Base-by-base conservation (phyloP, 2,797 vertebrate genomes). In the Corythornis leucogaster region DNA sequence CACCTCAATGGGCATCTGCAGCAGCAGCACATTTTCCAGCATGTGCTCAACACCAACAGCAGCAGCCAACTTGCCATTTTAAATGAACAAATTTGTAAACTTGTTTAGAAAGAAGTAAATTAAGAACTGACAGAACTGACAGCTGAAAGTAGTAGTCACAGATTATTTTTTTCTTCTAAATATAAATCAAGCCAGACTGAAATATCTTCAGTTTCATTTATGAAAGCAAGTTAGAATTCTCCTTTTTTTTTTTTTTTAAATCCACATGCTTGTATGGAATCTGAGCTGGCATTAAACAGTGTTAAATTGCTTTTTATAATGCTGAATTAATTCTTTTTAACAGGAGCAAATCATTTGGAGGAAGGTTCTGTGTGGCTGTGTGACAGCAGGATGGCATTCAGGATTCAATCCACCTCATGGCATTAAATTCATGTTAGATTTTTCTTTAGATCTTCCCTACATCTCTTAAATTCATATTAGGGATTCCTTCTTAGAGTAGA, bases 111-210 rank as follows among this genome's bases (percentile, higher is more conserved):
- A 87, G 92, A 89, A 93, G 86, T 82, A 95, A 95, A 95, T 95
- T 96, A 95, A 89, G 92, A 95, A 68, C 84, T 95, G 93, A 90
- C 95, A 95, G 77, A 96, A 95, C 79, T 45, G 84, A 94, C 93
- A 95, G 90, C 89, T 95, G 89, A 95, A 94, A 93, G 81, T 89
- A 46, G 91, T 19, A 95, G 70, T 80, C 80, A 89, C 3, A 1
- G 84, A 51, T 30, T 17, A 35, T 50, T 86, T 84, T 90, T 93
- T 92, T 93, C 78, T 80, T 15, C 95, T 92, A 95, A 93, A 96
- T 92, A 95, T 95, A 94, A 68, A 90, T 75, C 71, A 89, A 93
- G 62, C 38, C 45, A 85, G 86, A 90, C 90, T 58, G 68, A 94
- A 96, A 95, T 94, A 95, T 54, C 75, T 89, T 51, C 55, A 31